Evolutionary conservation across 2,797 vertebrate genomes (phyloP), one percentile per base, ranked within the genome.

Genomic region (Calcarius lapponicus): DNA sequence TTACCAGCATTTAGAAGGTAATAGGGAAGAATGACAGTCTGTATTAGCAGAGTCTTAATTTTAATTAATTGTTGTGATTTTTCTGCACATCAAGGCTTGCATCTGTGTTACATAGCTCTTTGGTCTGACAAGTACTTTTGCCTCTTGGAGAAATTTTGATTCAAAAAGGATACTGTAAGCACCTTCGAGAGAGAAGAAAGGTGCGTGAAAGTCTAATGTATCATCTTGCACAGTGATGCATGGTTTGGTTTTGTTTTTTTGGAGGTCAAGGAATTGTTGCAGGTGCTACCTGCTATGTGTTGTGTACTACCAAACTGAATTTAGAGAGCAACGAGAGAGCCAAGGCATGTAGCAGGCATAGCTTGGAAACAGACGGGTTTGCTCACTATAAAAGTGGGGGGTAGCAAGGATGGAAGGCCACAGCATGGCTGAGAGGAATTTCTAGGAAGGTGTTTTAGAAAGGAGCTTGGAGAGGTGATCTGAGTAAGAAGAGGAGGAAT

Each of bases 251-350:
- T 53, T 51, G 17, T 67, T 22, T 38, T 38, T 47, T 54, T 42
- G 16, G 62, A 26, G 21, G 1, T 9, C 5, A 36, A 22, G 16
- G 21, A 7, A 14, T 57, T 84, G 20, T 29, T 86, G n/a, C 53
- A 57, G 7, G 13, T 66, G 22, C 54, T 51, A 3, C 17, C 21
- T 78, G 50, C 34, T 75, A 5, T 1, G 1, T 40, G 7, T 17
- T 82, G 13, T 25, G 13, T 26, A 18, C 11, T 32, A 40, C 22
- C 8, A 66, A 47, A 47, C 19, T 29, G 38, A 62, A 40, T 62
- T 50, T 51, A n/a, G 65, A 29, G n/a, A 31, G 54, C 4, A 5
- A 17, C 0, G 0, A 48, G 71, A 53, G 45, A 17, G 4, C 8
- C 16, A 34, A 42, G 10, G 20, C 20, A 17, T 16, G 32, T 36